phyloP scores from a whole-genome alignment of 1,140 invertebrate genomes.

The Diuraphis noxia region DNA sequence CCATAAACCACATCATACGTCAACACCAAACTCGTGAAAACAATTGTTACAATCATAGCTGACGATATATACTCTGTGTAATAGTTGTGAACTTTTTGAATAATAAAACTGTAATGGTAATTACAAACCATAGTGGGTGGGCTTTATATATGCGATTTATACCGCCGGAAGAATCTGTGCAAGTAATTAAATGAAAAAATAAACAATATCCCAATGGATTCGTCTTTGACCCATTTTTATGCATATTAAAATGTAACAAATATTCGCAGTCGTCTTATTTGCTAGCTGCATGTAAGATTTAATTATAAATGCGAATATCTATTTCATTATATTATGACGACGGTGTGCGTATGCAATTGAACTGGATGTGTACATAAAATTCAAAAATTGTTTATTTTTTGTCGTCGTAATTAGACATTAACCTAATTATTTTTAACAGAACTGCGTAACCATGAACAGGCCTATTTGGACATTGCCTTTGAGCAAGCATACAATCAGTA shows the following conservation, averaged over 20 bases:
- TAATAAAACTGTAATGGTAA: conserved; percentile 1
- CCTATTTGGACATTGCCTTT: conserved; percentile 48
- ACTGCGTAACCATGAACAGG: not conserved
- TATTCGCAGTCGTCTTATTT: not conserved
- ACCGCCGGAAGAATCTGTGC: not conserved
- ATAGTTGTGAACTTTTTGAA: conserved; percentile 8
- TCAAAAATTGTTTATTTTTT: not conserved
- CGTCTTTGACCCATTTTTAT: conserved; percentile 41
- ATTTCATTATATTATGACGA: not conserved
- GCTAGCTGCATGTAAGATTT: not conserved
- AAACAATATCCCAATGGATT: not conserved
- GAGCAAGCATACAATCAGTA: not conserved
- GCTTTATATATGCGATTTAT: conserved; percentile 25
- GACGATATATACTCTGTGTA: not conserved
- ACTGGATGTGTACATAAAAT: not conserved
- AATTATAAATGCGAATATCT: conserved; percentile 10
- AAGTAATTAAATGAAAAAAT: conserved; percentile 36
- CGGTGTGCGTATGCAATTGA: conserved; percentile 5
- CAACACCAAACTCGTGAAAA: conserved; percentile 12
- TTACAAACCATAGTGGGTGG: conserved; percentile 13
- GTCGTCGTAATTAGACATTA: conserved; percentile 14
- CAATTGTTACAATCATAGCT: conserved; percentile 13
- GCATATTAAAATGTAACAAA: not conserved
- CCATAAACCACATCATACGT: conserved; percentile 17
- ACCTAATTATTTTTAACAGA: conserved; percentile 15